phyloP scores from a whole-genome alignment of 2,888 invertebrate species.

The Heliconius ethilla region DNA sequence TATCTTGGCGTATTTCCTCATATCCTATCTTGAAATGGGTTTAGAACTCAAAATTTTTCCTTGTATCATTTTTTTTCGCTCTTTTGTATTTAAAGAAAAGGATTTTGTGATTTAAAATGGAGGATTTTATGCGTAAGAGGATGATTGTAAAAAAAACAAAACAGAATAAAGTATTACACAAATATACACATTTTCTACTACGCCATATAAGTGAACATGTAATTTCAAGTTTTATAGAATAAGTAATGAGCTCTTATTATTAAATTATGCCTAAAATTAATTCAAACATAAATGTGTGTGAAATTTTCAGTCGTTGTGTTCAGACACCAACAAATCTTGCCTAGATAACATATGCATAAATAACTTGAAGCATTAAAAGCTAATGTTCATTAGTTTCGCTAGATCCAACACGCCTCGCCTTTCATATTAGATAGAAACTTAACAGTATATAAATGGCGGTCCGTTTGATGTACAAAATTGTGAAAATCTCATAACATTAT shows the following conservation, averaged over 20 bases:
- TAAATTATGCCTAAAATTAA: neutral
- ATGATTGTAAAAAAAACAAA: neutral
- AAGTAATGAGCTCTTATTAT: no score
- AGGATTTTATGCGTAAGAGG: no score
- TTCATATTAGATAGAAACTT: constrained; percentile 44
- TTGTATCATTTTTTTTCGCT: neutral
- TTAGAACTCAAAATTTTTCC: no score
- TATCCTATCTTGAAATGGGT: neutral
- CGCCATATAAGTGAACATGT: neutral
- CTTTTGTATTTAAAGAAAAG: no score
- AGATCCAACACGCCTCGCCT: constrained; percentile 49
- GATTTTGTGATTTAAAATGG: no score
- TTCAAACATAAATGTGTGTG: neutral
- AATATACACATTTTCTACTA: neutral
- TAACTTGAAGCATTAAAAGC: constrained; percentile 39
- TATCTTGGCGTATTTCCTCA: neutral
- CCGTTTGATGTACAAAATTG: constrained; percentile 30
- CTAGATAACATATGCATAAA: constrained; percentile 30
- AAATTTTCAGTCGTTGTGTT: constrained; percentile 22
- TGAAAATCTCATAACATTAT: constrained; percentile 3
- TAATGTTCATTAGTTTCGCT: constrained; percentile 55
- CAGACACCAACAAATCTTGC: constrained; percentile 28
- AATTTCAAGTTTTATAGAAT: neutral
- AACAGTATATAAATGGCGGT: constrained; percentile 26
- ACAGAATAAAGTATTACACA: neutral